Evolutionary conservation across 2,888 invertebrate species (phyloP).

Genomic region (Hemicrepidius hirtus): DNA sequence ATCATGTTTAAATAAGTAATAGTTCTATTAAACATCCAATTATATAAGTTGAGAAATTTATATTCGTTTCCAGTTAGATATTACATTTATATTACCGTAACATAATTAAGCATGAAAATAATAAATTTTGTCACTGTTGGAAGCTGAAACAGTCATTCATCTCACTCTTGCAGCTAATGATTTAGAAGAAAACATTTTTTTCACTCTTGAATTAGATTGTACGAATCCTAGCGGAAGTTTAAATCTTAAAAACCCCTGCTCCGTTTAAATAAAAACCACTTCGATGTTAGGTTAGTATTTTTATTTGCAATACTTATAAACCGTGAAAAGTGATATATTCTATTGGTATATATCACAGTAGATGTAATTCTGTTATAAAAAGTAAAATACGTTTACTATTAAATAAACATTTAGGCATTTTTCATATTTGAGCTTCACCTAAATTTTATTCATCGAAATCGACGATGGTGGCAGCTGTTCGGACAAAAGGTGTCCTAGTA

Average conservation of each 20-base stretch:
- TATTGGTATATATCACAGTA: too few species aligned
- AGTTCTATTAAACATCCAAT: neutral
- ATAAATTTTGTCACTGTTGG: constrained; percentile 53
- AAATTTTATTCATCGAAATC: constrained; percentile 49
- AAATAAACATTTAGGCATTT: too few species aligned
- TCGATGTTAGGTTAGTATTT: too few species aligned
- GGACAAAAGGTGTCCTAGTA: constrained; percentile 70
- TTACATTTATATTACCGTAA: constrained; percentile 22
- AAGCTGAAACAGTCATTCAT: constrained; percentile 35
- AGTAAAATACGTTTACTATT: too few species aligned
- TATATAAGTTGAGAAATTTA: constrained; percentile 26
- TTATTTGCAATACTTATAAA: too few species aligned
- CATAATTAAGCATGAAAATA: constrained; percentile 48
- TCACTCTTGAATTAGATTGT: neutral
- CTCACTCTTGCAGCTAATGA: constrained; percentile 28
- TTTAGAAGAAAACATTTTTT: constrained; percentile 24
- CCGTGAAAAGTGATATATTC: too few species aligned
- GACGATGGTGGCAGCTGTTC: constrained; percentile 68
- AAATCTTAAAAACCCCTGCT: neutral
- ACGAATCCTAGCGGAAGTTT: neutral
- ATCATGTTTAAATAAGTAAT: too few species aligned
- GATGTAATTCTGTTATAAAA: too few species aligned
- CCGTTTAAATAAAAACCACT: too few species aligned
- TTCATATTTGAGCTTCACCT: constrained; percentile 16
- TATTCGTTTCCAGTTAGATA: neutral